Percentiles rank a stretch among this genome's conserved stretches.
Conservation (phyloP, 2,113 vertebrate species). For the Eleginops maclovinus region DNA sequence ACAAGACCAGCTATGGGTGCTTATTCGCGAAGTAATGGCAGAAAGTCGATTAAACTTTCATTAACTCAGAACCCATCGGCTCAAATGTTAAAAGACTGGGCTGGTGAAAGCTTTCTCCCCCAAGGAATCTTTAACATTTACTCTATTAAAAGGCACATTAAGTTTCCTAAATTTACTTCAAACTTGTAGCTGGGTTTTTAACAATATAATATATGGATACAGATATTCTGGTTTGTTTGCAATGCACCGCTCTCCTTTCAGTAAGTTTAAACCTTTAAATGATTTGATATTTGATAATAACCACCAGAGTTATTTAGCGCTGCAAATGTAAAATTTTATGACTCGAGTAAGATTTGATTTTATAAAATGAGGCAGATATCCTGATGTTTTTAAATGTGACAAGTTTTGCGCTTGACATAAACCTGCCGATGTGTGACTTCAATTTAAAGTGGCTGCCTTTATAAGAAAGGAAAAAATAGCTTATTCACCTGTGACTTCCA, state of each 20-base stretch:
- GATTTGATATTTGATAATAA: not conserved
- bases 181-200: not conserved
- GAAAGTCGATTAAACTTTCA: not conserved
- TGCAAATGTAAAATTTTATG: not conserved
- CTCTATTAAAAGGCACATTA: not conserved
- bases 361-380: not conserved
- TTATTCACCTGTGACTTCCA: conserved; percentile 92
- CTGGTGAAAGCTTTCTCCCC: not conserved
- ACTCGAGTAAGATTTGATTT: not conserved
- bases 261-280: not conserved
- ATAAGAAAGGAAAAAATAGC: not conserved
- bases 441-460: not conserved
- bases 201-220: not conserved
- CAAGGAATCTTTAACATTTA: not conserved
- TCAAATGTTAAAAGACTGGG: not conserved
- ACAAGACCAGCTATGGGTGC: not conserved
- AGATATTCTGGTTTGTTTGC: not conserved
- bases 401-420: not conserved
- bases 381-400: not conserved
- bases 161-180: not conserved
- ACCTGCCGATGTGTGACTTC: not conserved
- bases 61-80: not conserved
- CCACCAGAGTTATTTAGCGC: not conserved
- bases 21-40: not conserved
- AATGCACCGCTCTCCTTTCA: not conserved